phyloP scores from a whole-genome alignment of 2,113 vertebrate species.

The Terrapene triunguis region DNA sequence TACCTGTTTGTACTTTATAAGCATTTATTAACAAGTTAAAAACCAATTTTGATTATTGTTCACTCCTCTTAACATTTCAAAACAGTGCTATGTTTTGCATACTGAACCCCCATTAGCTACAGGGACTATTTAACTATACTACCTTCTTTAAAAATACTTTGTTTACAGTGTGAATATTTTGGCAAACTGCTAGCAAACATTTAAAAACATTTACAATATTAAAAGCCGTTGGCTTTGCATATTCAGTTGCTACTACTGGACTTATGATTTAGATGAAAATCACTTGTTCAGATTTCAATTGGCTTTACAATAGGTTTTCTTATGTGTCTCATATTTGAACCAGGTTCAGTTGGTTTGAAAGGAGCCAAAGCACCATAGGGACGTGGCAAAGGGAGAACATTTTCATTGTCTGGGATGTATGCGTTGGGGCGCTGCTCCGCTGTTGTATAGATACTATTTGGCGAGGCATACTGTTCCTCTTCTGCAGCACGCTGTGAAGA shows the following conservation, averaged over 20 bases:
- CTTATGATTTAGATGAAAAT: background rate
- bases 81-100: background rate
- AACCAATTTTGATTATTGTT: background rate
- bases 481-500: conserved; percentile 79
- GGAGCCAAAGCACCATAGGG: conserved; percentile 87
- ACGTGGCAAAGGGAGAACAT: conserved; percentile 82
- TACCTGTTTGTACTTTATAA: background rate
- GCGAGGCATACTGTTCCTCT: conserved; percentile 74
- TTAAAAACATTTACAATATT: background rate
- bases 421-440: conserved; percentile 85
- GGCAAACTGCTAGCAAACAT: accelerated
- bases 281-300: conserved; percentile 79
- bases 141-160: background rate
- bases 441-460: conserved; percentile 75
- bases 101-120: background rate
- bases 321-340: conserved; percentile 85
- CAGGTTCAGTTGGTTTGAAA: conserved; percentile 84
- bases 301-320: conserved; percentile 84
- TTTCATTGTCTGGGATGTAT: conserved; percentile 79
- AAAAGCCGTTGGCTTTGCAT: background rate
- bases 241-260: background rate
- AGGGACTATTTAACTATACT: background rate
- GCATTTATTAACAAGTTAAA: conserved; percentile 20
- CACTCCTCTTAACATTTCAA: background rate
- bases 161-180: background rate